Percentiles rank a stretch among this genome's conserved stretches.
Evolutionary conservation across 2,113 vertebrate genomes (phyloP).

Genomic region (Chaetura pelagica): DNA sequence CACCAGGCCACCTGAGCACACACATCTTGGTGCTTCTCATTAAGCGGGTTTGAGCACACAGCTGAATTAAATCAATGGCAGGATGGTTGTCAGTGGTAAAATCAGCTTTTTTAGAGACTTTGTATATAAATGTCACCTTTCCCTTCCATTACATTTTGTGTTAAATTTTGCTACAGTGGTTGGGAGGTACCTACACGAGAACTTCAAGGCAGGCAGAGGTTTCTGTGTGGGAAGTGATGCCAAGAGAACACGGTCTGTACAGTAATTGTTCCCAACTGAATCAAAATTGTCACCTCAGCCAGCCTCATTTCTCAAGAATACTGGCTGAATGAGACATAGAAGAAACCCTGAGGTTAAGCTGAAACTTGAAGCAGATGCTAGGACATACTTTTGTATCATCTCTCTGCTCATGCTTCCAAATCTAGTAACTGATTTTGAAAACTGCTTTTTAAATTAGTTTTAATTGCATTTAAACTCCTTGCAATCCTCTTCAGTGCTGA

Average conservation of each 20-base stretch:
- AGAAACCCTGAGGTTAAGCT: not conserved
- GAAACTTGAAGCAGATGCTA: not conserved
- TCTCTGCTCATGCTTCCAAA: not conserved
- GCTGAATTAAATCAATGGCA: not conserved
- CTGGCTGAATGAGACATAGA: not conserved
- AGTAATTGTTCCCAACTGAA: not conserved
- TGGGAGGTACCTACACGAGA: not conserved
- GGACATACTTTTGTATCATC: not conserved
- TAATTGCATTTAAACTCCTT: not conserved
- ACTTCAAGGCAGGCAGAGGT: not conserved
- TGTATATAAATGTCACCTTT: not conserved
- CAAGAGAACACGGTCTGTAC: not conserved
- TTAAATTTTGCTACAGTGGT: not conserved
- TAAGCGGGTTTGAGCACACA: not conserved
- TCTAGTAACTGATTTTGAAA: not conserved
- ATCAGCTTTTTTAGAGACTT: not conserved
- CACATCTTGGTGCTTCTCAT: not conserved
- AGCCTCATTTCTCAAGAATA: not conserved
- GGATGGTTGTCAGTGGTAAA: not conserved
- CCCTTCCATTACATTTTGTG: not conserved
- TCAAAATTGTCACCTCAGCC: not conserved
- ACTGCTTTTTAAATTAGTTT: not conserved
- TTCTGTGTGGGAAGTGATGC: not conserved
- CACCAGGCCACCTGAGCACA: not conserved
- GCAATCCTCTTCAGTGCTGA: not conserved